Base-by-base conservation (phyloP, 2,888 invertebrate species). In the Eulithis prunata region DNA sequence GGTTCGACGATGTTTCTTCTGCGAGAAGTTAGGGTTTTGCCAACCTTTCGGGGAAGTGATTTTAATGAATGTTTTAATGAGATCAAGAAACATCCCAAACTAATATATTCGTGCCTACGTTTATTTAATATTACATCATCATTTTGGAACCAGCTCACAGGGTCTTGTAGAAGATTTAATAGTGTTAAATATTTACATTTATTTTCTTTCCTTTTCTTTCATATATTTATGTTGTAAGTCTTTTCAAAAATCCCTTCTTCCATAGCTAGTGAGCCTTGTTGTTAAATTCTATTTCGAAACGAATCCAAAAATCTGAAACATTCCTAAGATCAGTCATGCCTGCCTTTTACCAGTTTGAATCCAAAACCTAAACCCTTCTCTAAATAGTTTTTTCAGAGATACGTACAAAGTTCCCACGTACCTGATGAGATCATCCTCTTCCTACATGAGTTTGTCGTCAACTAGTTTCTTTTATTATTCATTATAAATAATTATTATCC, bases 1-100 rank as follows among this genome's bases (percentile, higher is more conserved):
- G 62, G 41, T 62, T 65, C 58, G 67, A 60, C 54, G 66, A 57
- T 55, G 56, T 61, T 63, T 64, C 62, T 56, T 72, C 43, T 46
- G 21, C 8, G 21, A n/a, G 47, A 52, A 32, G 21, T 61, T 67
- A 60, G 60, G 36, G 13, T 2, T 45, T 21, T 64, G 63, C 67
- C 67, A 66, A 54, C 5, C n/a, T 59, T 62, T 43, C 8, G 32
- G 32, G 46, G 49, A 67, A 28, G 38, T 45, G 62, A 59, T 14
- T 64, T 46, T 56, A 43, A 62, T 62, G 46, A 52, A 8, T 46
- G 7, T 51, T 43, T 56, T 62, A 28, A 49, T 28, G 43, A 47
- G 5, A 47, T 14, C 7, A 7, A 56, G 56, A 56, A 56, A 56
- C 32, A 28, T 56, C 10, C 10, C 10, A 41, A 38, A 13, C 14